Conservation (phyloP, 1,140 invertebrate genomes). For the Hyles vespertilio region DNA sequence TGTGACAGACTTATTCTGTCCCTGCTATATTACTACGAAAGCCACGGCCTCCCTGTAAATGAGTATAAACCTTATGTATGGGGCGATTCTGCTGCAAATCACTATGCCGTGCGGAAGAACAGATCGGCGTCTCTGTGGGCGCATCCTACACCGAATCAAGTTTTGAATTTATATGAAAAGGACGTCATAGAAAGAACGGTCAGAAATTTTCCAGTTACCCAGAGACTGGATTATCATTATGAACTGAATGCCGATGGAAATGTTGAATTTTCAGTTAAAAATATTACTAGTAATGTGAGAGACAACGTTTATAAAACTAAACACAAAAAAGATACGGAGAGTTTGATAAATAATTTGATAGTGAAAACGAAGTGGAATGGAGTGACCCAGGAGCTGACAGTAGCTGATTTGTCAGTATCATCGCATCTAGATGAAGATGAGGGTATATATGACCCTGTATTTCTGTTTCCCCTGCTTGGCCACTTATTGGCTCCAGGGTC, state of each 20-base stretch:
- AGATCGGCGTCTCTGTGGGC: conserved; percentile 78
- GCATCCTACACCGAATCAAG: conserved; percentile 82
- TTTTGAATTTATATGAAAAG: conserved; percentile 82
- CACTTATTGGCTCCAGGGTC: conserved; percentile 80
- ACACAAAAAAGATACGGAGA: conserved; percentile 37
- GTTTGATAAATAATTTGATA: conserved; percentile 33
- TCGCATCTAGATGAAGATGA: conserved; percentile 40
- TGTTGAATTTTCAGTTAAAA: conserved; percentile 31
- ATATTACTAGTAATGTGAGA: conserved; percentile 25
- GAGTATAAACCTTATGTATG: conserved; percentile 87
- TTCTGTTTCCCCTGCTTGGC: conserved; percentile 82
- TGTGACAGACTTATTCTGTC: conserved; percentile 80
- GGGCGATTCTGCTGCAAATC: conserved; percentile 84
- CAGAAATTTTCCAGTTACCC: conserved; percentile 79
- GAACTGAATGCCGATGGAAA: conserved; percentile 32
- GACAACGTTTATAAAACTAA: conserved; percentile 24
- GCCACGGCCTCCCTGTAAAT: conserved; percentile 76
- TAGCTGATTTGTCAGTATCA: conserved; percentile 26
- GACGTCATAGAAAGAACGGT: conserved; percentile 81
- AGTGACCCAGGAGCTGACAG: conserved; percentile 25
- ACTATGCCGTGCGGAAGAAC: conserved; percentile 83
- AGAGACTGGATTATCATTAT: conserved; percentile 55
- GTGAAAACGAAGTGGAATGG: conserved; percentile 33
- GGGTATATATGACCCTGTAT: conserved; percentile 83
- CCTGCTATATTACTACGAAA: conserved; percentile 80